A percentile compares a stretch with the other conserved stretches of the same genome.
Conservation (phyloP, 92 coral and sea anemone species). For the Siderastrea radians region DNA sequence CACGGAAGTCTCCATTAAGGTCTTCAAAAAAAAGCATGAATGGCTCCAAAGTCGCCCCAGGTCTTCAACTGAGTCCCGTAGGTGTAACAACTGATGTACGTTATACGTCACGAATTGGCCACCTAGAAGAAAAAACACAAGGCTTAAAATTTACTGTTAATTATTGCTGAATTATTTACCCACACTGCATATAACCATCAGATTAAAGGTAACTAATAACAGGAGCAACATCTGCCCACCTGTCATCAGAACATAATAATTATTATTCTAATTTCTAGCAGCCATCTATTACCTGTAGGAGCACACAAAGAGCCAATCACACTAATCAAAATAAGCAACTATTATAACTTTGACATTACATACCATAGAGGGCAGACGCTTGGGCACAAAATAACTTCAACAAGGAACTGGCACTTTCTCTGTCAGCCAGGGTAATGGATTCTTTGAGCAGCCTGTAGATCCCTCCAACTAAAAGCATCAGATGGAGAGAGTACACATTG, state of each 20-base stretch:
- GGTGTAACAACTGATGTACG: conserved; percentile 6
- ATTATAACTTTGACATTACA: neutral
- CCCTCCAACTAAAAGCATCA: conserved; percentile 47
- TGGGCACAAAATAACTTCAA: conserved; percentile 47
- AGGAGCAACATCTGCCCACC: neutral
- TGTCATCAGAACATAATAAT: neutral
- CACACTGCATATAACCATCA: too few species aligned
- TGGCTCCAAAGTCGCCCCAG: conserved; percentile 54
- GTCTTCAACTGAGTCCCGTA: conserved; percentile 15
- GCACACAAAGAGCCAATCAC: neutral
- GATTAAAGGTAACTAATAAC: neutral
- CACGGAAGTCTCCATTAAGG: conserved; percentile 42
- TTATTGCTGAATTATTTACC: neutral
- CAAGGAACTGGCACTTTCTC: conserved; percentile 25
- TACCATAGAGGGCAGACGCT: conserved; percentile 43
- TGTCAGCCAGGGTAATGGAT: conserved; percentile 27
- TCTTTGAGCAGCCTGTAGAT: conserved; percentile 31
- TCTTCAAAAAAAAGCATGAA: conserved; percentile 58
- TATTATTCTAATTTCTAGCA: too few species aligned
- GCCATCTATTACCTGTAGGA: neutral
- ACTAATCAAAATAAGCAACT: neutral
- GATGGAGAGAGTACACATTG: conserved; percentile 16
- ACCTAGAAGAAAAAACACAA: conserved; percentile 8
- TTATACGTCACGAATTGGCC: conserved; percentile 11
- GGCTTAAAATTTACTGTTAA: neutral